Evolutionary conservation across 2,888 invertebrate species (phyloP), one percentile per base, ranked within the genome.

Genomic region (Eupithecia centaureata): DNA sequence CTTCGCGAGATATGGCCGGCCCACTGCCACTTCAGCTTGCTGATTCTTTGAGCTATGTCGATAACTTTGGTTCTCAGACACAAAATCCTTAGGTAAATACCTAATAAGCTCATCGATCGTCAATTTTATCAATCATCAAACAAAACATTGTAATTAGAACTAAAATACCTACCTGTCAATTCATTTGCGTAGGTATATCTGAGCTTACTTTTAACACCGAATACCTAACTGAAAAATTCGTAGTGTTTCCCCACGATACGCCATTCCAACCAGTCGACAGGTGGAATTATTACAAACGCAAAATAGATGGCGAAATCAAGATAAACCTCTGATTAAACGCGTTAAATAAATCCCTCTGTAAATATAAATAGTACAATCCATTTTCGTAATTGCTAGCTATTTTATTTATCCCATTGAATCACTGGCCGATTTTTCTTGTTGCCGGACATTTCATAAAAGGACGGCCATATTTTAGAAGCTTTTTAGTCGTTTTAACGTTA

Each of bases 241-340:
- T 22, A 47, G 47, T 22, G 22, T 47, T 47, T 79, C 74, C 68
- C 64, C 63, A 79, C 77, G 76, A 73, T 67, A 76, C 73, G 74
- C 67, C 77, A 74, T 63, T 78, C 77, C 74, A 76, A 73, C 70
- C 66, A 71, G 73, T 71, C 74, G 83, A 82, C 80, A 81, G 77
- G 77, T 80, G 65, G 75, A 81, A 82, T 79, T 78, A 79, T 79
- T 79, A 78, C 78, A 76, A 78, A 81, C 75, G 76, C 74, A 77
- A 78, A 74, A 77, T 73, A 70, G 75, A 81, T 80, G 77, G 76
- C 71, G 65, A 74, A 69, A 65, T 73, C 62, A 71, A 78, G 80
- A 81, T 81, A 77, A 77, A 72, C 77, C 52, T 73, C 76, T 81
- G 82, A 82, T 82, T 81, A 81, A 82, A 80, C 77, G 79, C 68